Conservation (phyloP, 2,797 vertebrate genomes). For the Darevskia mixta region DNA sequence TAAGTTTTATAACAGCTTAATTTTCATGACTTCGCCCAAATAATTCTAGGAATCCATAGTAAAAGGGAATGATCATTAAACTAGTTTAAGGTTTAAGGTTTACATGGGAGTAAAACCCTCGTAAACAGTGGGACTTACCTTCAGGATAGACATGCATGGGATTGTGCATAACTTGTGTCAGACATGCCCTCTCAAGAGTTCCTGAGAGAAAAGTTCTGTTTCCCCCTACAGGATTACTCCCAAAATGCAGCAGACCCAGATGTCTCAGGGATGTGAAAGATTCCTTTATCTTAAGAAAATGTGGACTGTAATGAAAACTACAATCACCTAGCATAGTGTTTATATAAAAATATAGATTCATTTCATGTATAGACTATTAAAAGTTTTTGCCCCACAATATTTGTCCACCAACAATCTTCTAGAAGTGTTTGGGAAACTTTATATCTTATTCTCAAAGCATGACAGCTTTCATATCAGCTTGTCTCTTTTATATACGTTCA, state of each 20-base stretch:
- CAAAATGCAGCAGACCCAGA: background rate
- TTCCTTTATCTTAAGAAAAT: background rate
- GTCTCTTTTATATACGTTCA: background rate
- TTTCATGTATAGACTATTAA: rapidly evolving
- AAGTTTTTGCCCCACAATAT: background rate
- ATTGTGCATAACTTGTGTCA: background rate
- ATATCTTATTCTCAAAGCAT: conserved; percentile 2
- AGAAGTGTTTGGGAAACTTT: background rate
- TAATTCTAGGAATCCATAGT: background rate
- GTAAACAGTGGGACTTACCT: background rate
- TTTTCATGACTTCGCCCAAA: background rate
- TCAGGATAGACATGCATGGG: background rate
- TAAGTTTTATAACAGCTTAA: background rate
- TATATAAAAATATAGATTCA: background rate
- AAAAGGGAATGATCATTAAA: background rate
- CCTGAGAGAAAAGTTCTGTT: background rate
- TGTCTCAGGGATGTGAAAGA: background rate
- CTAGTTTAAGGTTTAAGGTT: background rate
- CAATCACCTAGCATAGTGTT: background rate
- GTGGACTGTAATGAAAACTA: background rate
- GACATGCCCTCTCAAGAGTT: background rate
- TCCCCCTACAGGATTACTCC: background rate
- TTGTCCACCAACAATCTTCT: background rate
- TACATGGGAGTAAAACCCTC: too few relatives aligned
- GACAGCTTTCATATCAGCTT: background rate